phyloP scores from a whole-genome alignment of 2,888 invertebrate species.

The Neelides folsomi region DNA sequence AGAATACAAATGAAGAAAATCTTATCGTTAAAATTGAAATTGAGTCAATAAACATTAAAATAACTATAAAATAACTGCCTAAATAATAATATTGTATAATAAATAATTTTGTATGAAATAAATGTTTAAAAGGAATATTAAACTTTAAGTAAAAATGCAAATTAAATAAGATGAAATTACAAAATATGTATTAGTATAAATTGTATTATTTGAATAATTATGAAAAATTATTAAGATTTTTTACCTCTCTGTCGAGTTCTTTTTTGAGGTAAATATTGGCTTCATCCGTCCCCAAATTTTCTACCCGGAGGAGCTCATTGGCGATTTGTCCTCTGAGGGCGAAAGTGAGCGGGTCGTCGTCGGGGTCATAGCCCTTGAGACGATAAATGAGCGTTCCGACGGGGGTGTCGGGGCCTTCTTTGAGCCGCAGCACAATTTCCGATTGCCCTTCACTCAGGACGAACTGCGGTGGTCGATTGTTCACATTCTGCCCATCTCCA shows the following conservation, averaged over 20 bases:
- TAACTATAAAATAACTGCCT: too few relatives aligned
- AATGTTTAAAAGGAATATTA: too few relatives aligned
- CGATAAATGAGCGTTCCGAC: slow-evolving; percentile 69
- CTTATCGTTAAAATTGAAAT: too few relatives aligned
- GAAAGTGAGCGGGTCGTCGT: slow-evolving; percentile 68
- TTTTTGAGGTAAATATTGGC: slow-evolving; percentile 77
- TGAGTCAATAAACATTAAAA: too few relatives aligned
- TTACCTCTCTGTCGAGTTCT: slow-evolving; percentile 79
- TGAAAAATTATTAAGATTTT: not conserved
- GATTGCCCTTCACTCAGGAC: slow-evolving; percentile 67
- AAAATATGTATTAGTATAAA: too few relatives aligned
- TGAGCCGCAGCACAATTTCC: slow-evolving; percentile 76
- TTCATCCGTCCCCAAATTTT: slow-evolving; percentile 64
- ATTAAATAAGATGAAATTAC: too few relatives aligned
- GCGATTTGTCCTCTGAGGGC: slow-evolving; percentile 60
- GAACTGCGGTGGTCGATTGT: slow-evolving; percentile 72
- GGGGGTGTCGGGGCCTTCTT: slow-evolving; percentile 74
- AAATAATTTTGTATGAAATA: too few relatives aligned
- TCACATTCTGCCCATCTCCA: not conserved
- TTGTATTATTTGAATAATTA: too few relatives aligned
- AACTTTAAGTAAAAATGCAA: too few relatives aligned
- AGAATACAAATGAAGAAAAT: too few relatives aligned
- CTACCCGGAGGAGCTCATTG: slow-evolving; percentile 69
- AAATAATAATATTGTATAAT: too few relatives aligned
- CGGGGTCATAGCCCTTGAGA: slow-evolving; percentile 67